Evolutionary conservation across 2,888 invertebrate species (phyloP).

Genomic region (Chaetogeoica ovagalla): DNA sequence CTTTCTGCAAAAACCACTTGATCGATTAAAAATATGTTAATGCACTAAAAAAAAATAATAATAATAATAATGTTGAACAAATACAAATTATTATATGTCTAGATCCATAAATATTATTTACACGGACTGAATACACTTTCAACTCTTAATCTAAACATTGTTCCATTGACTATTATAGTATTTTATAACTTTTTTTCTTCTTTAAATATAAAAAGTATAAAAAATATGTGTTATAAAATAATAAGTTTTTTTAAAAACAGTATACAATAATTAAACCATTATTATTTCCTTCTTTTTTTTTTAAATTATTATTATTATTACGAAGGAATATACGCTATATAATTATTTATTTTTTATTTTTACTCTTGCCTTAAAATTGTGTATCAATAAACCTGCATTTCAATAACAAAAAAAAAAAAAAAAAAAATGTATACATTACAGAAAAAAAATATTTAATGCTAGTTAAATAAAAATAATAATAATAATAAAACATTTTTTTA

Average conservation of each 20-base stretch:
- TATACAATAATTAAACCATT: slow-evolving; percentile 42
- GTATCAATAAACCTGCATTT: slow-evolving; percentile 51
- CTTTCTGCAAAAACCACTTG: slow-evolving; percentile 52
- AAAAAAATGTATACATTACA: slow-evolving; percentile 45
- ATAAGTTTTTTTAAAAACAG: slow-evolving; percentile 47
- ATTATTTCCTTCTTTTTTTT: slow-evolving; percentile 22
- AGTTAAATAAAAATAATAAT: slow-evolving; percentile 24
- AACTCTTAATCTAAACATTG: slow-evolving; percentile 49
- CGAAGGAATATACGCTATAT: slow-evolving; percentile 34
- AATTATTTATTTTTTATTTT: slow-evolving; percentile 31
- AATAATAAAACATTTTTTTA: slow-evolving; percentile 39
- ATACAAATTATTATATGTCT: slow-evolving; percentile 35
- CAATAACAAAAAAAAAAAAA: slow-evolving; percentile 41
- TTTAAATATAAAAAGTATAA: slow-evolving; percentile 52
- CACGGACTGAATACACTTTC: slow-evolving; percentile 31
- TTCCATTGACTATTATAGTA: slow-evolving; percentile 50
- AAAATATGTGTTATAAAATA: slow-evolving; percentile 50
- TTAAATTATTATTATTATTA: background rate
- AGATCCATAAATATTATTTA: slow-evolving; percentile 43
- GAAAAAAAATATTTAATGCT: slow-evolving; percentile 41
- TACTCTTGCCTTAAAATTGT: slow-evolving; percentile 39
- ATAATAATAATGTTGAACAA: slow-evolving; percentile 22
- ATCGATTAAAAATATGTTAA: slow-evolving; percentile 52
- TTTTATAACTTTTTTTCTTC: slow-evolving; percentile 40
- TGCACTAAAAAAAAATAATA: slow-evolving; percentile 41